Evolutionary conservation across 92 coral and sea anemone genomes (phyloP), one percentile per base, ranked within the genome.

Genomic region (Diadumene lineata): DNA sequence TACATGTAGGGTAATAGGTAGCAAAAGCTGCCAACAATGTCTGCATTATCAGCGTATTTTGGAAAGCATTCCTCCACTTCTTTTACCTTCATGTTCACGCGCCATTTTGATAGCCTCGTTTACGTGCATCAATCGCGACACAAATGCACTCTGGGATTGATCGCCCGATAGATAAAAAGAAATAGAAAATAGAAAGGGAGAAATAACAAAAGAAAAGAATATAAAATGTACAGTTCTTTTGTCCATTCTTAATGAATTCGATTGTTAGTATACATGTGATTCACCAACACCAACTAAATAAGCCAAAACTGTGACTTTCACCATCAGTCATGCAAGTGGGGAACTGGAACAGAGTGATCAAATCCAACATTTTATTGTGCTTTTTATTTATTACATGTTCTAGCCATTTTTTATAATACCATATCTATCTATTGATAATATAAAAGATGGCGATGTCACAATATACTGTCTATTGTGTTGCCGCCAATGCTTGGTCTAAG

Each of bases 101-200:
- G 97, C 97, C 97, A 91, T 91, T 85, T 91, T 91, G 89, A 48
- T 48, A 58, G 23, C 75, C 89, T 79, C 66, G 78, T 34, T 78
- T 58, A 22, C 75, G 38, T 38, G 82, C 55, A 31, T 56, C 31
- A 38, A 38, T 38, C 6, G 6, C 48, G 6, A 38, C 7, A 4
- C 48, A 38, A 38, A 38, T 44, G 28, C 53, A 7, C 56, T 34
- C 21, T 72, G 77, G 77, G 77, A 72, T 72, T 7, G 16, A n/a
- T 9, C 21, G 48, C 48, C 6, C 48, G 48, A 38, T 38, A 38
- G 48, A 38, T 38, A 38, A 13, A 38, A 38, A 6, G 48, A 53
- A 16, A 53, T 53, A 23, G 19, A 23, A 53, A 53, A 53, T 9
- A 53, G 18, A 16, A 16, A 21, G 19, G 19, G 24, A 53, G 60